Conservation (phyloP, 1,140 invertebrate species). For the Carcinoscorpius rotundicauda region DNA sequence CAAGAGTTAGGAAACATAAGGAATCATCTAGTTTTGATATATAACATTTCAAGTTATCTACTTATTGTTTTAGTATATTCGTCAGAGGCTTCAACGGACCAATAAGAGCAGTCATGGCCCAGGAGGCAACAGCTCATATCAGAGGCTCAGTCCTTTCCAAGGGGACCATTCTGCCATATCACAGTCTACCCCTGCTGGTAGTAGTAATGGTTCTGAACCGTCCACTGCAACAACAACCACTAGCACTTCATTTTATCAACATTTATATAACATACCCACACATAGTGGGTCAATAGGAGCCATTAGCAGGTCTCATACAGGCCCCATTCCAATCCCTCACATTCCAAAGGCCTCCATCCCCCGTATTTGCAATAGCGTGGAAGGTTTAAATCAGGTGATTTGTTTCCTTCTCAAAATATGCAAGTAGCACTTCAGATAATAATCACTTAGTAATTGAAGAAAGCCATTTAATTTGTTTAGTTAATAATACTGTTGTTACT, state of each 20-base stretch:
- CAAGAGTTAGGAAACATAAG: too few species aligned
- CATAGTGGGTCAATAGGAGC: too few species aligned
- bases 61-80: constrained; percentile 17
- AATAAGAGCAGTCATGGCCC: constrained; percentile 28
- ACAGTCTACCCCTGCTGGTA: constrained; percentile 13
- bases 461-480: too few species aligned
- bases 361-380: constrained; percentile 64
- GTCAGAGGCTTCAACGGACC: constrained; percentile 29
- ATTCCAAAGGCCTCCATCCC: constrained; percentile 40
- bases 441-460: too few species aligned
- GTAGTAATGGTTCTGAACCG: neutral
- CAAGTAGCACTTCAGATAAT: too few species aligned
- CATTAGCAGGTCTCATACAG: neutral
- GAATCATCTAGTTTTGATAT: too few species aligned
- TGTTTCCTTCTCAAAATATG: neutral
- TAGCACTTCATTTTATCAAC: too few species aligned
- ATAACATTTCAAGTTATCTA: too few species aligned
- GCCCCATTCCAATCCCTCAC: constrained; percentile 33
- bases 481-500: too few species aligned
- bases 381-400: constrained; percentile 58
- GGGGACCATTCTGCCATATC: constrained; percentile 31
- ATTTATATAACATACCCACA: too few species aligned
- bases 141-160: constrained; percentile 29
- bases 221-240: too few species aligned
- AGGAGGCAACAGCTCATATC: constrained; percentile 22